A percentile compares a stretch with the other conserved stretches of the same genome.
phyloP scores from a whole-genome alignment of 1,140 invertebrate genomes.

The Hormaphis cornu region DNA sequence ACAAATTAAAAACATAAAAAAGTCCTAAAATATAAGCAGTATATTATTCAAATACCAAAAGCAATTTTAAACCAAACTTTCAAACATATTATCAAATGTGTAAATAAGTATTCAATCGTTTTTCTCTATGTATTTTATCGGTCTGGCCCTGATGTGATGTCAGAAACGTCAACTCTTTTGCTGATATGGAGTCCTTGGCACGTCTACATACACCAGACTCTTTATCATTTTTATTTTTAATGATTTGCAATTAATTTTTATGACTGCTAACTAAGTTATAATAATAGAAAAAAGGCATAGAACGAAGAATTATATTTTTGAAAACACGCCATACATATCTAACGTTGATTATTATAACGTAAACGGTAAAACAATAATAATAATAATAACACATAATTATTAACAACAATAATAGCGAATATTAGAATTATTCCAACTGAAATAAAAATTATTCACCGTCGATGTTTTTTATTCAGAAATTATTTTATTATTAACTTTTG shows the following conservation, averaged over 20 bases:
- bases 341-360: neutral
- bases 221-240: conserved; percentile 32
- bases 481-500: no score
- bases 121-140: conserved; percentile 14
- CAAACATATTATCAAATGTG: neutral
- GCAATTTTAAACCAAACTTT: neutral
- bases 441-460: neutral
- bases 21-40: no score
- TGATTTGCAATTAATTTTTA: conserved; percentile 28
- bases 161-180: conserved; percentile 26
- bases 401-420: no score
- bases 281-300: conserved; percentile 16
- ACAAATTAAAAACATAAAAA: no score
- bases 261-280: no score
- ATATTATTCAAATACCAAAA: neutral
- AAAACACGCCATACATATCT: neutral
- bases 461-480: no score
- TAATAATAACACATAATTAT: no score
- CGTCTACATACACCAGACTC: conserved; percentile 15
- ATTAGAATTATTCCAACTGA: no score
- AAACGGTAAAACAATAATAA: conserved; percentile 3
- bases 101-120: neutral
- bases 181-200: conserved; percentile 28
- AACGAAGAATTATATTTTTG: conserved; percentile 8
- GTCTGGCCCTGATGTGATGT: conserved; percentile 22